Base-by-base conservation (phyloP, 2,797 vertebrate genomes). In the Miichthys miiuy region DNA sequence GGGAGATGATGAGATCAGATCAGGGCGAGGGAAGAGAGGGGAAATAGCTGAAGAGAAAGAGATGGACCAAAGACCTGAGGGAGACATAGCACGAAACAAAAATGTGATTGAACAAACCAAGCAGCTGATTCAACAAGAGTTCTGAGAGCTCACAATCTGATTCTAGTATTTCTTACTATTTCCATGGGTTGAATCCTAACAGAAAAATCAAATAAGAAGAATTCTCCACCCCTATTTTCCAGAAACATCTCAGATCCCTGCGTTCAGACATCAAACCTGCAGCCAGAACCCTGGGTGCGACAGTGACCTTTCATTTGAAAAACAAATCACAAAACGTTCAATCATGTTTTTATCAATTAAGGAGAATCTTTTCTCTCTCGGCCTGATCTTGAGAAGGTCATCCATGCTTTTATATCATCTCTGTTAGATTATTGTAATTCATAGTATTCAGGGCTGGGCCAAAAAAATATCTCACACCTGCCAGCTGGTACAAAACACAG, bases 1-100 rank as follows among this genome's bases (percentile, higher is more conserved):
- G 75, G 38, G 30, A 73, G 64, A 80, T 54, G 79, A 63, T 30
- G 63, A 62, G 83, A 85, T 77, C 60, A 69, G 83, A 82, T 72
- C 34, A 38, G 71, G 62, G 46, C 47, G 50, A 54, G 65, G 55
- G n/a, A 65, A 77, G 70, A 84, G 80, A 85, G 82, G 77, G 77
- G 23, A 60, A 72, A 81, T 52, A 61, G 23, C 63, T 77, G 30
- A 51, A 25, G 60, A 69, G 46, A 42, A 57, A 50, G 61, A 52
- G n/a, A 38, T 27, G 46, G 62, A 50, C 8, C 4, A 5, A 60
- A 67, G 48, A 38, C 20, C 27, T 44, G 52, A 55, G 52, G 54
- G 14, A n/a, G 52, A 30, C 34, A 17, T 84, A 70, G 81, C 17
- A 80, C 34, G 41, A 51, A 48, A 38, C 16, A n/a, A 47, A 5